phyloP scores from a whole-genome alignment of 1,140 invertebrate genomes.

The Rhyzopertha dominica region DNA sequence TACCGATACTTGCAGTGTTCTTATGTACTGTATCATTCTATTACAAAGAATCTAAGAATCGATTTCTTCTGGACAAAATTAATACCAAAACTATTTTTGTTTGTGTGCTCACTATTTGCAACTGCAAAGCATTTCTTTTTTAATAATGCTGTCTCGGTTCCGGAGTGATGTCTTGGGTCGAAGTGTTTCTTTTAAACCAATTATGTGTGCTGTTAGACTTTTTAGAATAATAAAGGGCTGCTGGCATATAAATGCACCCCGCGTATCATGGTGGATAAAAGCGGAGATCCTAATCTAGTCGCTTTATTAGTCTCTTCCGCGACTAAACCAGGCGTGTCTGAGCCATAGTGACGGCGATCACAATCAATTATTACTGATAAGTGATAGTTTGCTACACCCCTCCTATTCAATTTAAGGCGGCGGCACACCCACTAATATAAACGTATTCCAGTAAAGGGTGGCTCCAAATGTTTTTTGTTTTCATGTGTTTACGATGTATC shows the following conservation, averaged over 20 bases:
- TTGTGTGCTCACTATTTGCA: neutral
- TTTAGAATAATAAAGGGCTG: neutral
- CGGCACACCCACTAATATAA: too few species aligned
- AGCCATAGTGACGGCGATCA: slow-evolving; percentile 11
- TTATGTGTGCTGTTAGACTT: neutral
- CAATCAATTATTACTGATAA: slow-evolving; percentile 14
- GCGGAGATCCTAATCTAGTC: slow-evolving; percentile 2
- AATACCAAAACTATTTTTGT: neutral
- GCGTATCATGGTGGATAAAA: slow-evolving; percentile 11
- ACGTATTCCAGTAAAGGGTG: too few species aligned
- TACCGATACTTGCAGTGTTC: too few species aligned
- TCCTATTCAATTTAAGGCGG: too few species aligned
- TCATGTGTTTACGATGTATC: too few species aligned
- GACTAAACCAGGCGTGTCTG: slow-evolving; percentile 7
- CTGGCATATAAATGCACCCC: slow-evolving; percentile 1
- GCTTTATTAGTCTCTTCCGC: slow-evolving; percentile 11
- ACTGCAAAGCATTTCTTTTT: neutral
- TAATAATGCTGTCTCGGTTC: neutral
- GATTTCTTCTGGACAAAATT: too few species aligned
- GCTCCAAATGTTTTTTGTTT: too few species aligned
- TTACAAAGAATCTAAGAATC: too few species aligned
- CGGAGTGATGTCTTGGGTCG: neutral
- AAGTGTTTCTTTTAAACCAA: neutral
- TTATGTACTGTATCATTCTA: too few species aligned
- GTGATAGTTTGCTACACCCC: slow-evolving; percentile 12